Evolutionary conservation across 2,797 vertebrate species (phyloP).

Genomic region (Emys orbicularis): DNA sequence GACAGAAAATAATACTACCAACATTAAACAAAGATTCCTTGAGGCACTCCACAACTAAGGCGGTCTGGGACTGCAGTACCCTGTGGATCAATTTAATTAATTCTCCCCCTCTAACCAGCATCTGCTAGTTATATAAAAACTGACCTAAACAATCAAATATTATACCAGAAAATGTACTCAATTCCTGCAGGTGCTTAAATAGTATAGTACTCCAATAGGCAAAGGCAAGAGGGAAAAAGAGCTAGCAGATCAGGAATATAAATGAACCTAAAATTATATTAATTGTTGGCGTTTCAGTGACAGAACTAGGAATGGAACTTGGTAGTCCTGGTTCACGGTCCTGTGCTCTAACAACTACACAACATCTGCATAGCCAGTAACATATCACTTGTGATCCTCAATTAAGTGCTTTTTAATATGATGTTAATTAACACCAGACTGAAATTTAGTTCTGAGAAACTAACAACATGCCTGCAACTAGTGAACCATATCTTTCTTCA

Average conservation of each 20-base stretch:
- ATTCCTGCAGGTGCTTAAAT: background rate
- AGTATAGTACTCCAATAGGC: background rate
- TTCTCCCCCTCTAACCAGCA: background rate
- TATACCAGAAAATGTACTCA: background rate
- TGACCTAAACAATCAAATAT: background rate
- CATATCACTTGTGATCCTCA: background rate
- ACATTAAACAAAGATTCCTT: background rate
- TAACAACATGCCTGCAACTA: background rate
- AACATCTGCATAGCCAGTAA: background rate
- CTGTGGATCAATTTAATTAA: background rate
- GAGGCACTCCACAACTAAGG: background rate
- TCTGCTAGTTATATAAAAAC: background rate
- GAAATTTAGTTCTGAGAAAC: background rate
- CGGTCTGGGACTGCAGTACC: no score
- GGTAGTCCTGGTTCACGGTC: background rate
- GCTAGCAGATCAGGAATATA: background rate
- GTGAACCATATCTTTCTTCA: background rate
- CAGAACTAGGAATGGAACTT: background rate
- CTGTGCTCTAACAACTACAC: background rate
- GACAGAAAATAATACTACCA: background rate
- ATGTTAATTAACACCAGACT: background rate
- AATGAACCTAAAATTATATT: background rate
- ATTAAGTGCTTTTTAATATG: background rate
- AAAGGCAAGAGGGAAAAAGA: background rate
- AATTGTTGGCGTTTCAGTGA: background rate